Evolutionary conservation across 2,113 vertebrate species (phyloP).

Genomic region (Indri indri): DNA sequence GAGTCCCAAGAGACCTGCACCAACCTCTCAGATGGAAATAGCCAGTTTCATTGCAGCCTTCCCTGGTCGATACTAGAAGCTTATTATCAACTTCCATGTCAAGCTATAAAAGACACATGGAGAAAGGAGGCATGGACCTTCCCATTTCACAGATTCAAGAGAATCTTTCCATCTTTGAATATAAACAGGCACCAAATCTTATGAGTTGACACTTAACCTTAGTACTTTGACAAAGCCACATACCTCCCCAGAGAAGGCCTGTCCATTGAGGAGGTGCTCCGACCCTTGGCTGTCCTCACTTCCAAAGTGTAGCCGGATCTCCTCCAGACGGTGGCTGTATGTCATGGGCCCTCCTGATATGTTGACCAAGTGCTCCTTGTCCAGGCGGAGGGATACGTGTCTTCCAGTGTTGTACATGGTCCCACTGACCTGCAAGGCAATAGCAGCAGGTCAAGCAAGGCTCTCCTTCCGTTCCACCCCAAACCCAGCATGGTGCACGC

Average conservation of each 20-base stretch:
- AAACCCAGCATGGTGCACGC: background rate
- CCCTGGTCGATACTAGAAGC: background rate
- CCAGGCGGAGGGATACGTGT: slow-evolving; percentile 95
- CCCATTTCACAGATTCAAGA: background rate
- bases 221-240: slow-evolving; percentile 14
- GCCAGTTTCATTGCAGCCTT: background rate
- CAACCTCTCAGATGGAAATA: background rate
- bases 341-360: slow-evolving; percentile 98
- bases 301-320: slow-evolving; percentile 97
- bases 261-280: slow-evolving; percentile 97
- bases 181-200: background rate
- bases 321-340: slow-evolving; percentile 97
- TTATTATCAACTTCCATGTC: background rate
- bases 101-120: background rate
- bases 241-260: slow-evolving; percentile 99
- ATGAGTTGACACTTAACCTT: background rate
- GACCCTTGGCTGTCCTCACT: slow-evolving; percentile 98
- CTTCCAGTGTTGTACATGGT: slow-evolving; percentile 99
- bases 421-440: slow-evolving; percentile 91
- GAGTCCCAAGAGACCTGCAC: background rate
- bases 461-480: background rate
- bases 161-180: background rate
- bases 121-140: background rate
- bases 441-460: background rate
- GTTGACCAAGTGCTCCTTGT: slow-evolving; percentile 99